phyloP scores from a whole-genome alignment of 1,140 invertebrate species.

The Penaeus indicus region DNA sequence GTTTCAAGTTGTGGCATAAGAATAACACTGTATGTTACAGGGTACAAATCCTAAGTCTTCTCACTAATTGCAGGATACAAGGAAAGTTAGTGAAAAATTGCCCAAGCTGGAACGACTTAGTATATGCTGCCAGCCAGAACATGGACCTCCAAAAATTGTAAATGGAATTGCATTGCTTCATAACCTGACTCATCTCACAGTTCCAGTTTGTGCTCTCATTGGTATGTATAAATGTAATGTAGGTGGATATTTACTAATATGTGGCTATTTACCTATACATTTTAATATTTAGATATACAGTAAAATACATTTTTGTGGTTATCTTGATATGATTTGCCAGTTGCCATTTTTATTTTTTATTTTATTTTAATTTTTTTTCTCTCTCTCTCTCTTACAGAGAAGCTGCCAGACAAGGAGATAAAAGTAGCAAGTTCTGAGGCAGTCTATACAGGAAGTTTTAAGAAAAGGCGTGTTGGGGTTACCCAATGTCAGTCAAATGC shows the following conservation, averaged over 20 bases:
- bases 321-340: too few species aligned
- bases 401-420: too few species aligned
- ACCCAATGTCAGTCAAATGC: background rate
- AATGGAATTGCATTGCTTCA: conserved; percentile 26
- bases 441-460: conserved; percentile 19
- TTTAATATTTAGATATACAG: background rate
- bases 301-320: background rate
- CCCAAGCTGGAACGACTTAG: conserved; percentile 34
- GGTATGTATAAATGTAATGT: background rate
- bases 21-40: background rate
- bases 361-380: too few species aligned
- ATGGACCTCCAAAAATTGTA: conserved; percentile 26
- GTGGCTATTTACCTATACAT: background rate
- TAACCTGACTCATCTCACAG: conserved; percentile 38
- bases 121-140: conserved; percentile 36
- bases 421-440: too few species aligned
- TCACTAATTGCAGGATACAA: conserved; percentile 22
- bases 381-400: too few species aligned
- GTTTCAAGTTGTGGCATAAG: too few species aligned
- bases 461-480: conserved; percentile 5
- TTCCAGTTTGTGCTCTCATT: conserved; percentile 43
- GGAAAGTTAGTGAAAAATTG: conserved; percentile 10
- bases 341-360: too few species aligned
- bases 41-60: too few species aligned
- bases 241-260: background rate